These are phyloP conservation scores for Eudemis profundana DNA, from an alignment of 2,888 invertebrate genomes.

Conservation along the genomic window DNA sequence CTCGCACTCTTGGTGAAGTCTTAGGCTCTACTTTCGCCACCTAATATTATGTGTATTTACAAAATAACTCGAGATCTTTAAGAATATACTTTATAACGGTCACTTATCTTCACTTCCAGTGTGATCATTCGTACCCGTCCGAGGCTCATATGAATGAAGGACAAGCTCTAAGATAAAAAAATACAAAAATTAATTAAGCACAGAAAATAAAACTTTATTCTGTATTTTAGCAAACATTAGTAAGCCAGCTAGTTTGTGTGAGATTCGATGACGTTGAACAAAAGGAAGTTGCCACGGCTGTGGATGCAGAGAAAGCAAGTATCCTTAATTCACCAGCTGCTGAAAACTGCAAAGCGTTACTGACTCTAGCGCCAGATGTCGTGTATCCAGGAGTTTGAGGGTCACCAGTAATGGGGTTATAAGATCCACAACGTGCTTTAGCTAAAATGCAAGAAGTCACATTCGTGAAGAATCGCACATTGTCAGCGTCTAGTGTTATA, in stretches of 20 bases:
- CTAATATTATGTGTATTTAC: too few species aligned
- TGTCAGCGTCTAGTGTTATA: constrained; percentile 78
- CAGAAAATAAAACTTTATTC: too few species aligned
- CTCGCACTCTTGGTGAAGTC: too few species aligned
- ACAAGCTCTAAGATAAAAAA: too few species aligned
- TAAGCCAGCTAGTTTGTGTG: constrained; percentile 81
- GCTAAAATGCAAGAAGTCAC: constrained; percentile 88
- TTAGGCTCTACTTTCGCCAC: too few species aligned
- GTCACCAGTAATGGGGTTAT: constrained; percentile 88
- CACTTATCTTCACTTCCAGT: too few species aligned
- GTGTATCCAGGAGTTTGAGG: constrained; percentile 82
- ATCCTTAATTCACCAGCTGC: constrained; percentile 83
- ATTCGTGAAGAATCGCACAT: constrained; percentile 85
- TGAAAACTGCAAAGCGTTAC: constrained; percentile 85
- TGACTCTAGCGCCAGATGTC: constrained; percentile 67
- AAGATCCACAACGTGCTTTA: constrained; percentile 85
- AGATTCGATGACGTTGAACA: constrained; percentile 81
- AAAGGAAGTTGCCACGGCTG: constrained; percentile 81
- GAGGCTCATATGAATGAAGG: too few species aligned
- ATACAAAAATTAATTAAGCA: too few species aligned
- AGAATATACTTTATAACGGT: too few species aligned
- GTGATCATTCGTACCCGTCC: too few species aligned
- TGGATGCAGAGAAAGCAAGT: constrained; percentile 80
- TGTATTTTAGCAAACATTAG: constrained; percentile 69
- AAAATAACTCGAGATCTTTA: too few species aligned